Evolutionary conservation across 2,797 vertebrate species (phyloP).

Genomic region (Helicolenus hilgendorfi): DNA sequence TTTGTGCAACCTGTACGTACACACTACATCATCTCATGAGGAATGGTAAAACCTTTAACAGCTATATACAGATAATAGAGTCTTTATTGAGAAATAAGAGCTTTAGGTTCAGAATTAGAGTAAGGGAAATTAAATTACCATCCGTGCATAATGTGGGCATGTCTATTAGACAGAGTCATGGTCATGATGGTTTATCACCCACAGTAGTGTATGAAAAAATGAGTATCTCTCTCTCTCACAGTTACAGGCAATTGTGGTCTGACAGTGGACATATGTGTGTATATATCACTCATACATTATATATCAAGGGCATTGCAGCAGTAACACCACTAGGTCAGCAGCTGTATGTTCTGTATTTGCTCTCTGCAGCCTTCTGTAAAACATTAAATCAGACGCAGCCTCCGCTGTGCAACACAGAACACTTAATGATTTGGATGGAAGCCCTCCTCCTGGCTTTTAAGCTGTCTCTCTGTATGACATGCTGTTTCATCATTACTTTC

Average conservation of each 20-base stretch:
- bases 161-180: background rate
- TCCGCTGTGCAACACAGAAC: conserved; percentile 33
- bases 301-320: conserved; percentile 4
- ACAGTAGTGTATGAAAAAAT: background rate
- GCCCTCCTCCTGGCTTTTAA: conserved; percentile 61
- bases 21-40: background rate
- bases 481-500: conserved; percentile 71
- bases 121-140: background rate
- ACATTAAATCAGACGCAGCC: conserved; percentile 54
- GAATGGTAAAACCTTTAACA: background rate
- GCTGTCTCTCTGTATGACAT: conserved; percentile 51
- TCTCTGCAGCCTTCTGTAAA: background rate
- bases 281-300: background rate
- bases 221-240: background rate
- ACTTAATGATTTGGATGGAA: conserved; percentile 57
- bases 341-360: background rate
- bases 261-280: background rate
- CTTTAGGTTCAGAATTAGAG: background rate
- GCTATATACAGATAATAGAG: background rate
- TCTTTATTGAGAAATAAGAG: background rate
- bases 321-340: background rate
- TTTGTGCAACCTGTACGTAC: background rate
- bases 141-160: background rate
- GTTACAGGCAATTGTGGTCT: background rate
- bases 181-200: background rate